phyloP scores from a whole-genome alignment of 2,797 vertebrate genomes.

The Phrynocephalus forsythii region DNA sequence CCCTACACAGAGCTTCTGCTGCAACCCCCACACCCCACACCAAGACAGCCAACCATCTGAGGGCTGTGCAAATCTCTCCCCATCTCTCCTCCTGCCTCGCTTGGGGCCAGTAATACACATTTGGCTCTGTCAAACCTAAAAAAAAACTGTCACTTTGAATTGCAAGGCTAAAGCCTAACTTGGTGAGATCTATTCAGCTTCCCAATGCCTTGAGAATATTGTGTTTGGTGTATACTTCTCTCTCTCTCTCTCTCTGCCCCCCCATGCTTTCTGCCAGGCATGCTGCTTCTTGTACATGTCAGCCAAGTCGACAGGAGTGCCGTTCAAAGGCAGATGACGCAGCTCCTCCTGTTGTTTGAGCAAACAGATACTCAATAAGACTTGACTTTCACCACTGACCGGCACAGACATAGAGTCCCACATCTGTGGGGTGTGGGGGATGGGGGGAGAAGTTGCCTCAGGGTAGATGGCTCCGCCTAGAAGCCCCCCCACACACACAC shows the following conservation, averaged over 20 bases:
- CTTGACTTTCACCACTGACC: constrained; percentile 75
- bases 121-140: constrained; percentile 49
- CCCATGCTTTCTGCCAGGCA: constrained; percentile 60
- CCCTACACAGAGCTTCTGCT: neutral
- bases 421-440: constrained; percentile 14
- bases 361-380: constrained; percentile 68
- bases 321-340: constrained; percentile 62
- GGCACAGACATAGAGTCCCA: constrained; percentile 69
- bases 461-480: neutral
- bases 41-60: constrained; percentile 18
- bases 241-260: constrained; percentile 18
- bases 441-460: neutral
- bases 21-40: neutral
- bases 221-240: constrained; percentile 62
- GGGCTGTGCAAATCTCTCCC: constrained; percentile 15
- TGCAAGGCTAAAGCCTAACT: constrained; percentile 56
- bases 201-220: constrained; percentile 68
- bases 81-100: neutral
- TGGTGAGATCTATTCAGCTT: constrained; percentile 56
- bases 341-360: constrained; percentile 62
- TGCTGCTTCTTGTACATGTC: constrained; percentile 69
- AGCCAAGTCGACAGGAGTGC: constrained; percentile 68
- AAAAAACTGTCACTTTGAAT: constrained; percentile 74
- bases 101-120: constrained; percentile 41
- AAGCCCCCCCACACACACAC: constrained; percentile 54